Percentiles rank a stretch among this genome's conserved stretches.
phyloP scores from a whole-genome alignment of 2,888 invertebrate genomes.

The Lypha dubia region DNA sequence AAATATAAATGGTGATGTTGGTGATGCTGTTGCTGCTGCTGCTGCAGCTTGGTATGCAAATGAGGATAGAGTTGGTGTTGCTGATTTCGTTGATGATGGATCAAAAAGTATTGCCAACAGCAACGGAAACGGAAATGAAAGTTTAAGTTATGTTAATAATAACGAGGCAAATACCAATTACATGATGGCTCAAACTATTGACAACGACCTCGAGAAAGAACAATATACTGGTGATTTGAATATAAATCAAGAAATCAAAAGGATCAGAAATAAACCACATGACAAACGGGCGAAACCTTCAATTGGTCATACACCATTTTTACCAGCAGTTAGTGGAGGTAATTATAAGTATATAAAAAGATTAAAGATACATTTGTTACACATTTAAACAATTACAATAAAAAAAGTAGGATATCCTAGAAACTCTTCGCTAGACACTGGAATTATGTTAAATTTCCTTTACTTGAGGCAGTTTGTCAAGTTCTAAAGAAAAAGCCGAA shows the following conservation, averaged over 20 bases:
- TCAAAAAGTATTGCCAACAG: slow-evolving; percentile 58
- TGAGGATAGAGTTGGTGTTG: slow-evolving; percentile 24
- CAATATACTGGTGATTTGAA: slow-evolving; percentile 14
- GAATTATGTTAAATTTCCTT: too few species aligned
- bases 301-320: slow-evolving; percentile 73
- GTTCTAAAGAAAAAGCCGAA: too few species aligned
- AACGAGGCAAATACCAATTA: slow-evolving; percentile 55
- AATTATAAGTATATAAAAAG: too few species aligned
- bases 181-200: slow-evolving; percentile 14
- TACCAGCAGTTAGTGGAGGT: slow-evolving; percentile 83
- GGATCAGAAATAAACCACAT: slow-evolving; percentile 1
- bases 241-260: neutral
- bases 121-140: slow-evolving; percentile 64
- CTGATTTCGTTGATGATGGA: slow-evolving; percentile 14
- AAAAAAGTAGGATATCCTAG: too few species aligned
- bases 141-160: slow-evolving; percentile 63
- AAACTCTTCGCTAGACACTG: too few species aligned
- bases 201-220: slow-evolving; percentile 33
- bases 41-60: neutral
- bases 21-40: slow-evolving; percentile 19
- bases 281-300: slow-evolving; percentile 58
- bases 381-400: too few species aligned
- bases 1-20: slow-evolving; percentile 33
- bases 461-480: too few species aligned
- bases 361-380: too few species aligned